phyloP scores from a whole-genome alignment of 2,113 vertebrate genomes.

The Pogona vitticeps region DNA sequence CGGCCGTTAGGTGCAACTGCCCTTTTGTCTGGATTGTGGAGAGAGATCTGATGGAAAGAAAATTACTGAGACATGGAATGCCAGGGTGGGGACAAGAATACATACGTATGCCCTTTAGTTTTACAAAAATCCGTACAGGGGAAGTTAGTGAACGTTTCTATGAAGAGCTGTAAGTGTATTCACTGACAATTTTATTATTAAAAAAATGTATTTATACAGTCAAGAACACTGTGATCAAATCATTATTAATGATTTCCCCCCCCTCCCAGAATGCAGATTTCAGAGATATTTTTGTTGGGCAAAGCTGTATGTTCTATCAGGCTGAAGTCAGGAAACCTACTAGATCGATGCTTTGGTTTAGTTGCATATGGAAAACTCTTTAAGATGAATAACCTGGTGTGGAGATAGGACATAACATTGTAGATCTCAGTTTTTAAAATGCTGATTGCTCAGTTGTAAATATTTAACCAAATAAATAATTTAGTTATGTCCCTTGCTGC shows the following conservation, averaged over 20 bases:
- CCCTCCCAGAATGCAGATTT: slow-evolving; percentile 73
- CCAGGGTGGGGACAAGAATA: slow-evolving; percentile 52
- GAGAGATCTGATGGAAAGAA: slow-evolving; percentile 72
- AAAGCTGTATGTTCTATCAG: slow-evolving; percentile 73
- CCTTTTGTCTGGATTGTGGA: slow-evolving; percentile 73
- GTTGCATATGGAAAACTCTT: neutral
- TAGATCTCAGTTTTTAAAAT: slow-evolving; percentile 36
- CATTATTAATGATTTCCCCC: slow-evolving; percentile 31
- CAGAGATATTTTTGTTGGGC: slow-evolving; percentile 73
- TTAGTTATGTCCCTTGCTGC: slow-evolving; percentile 9
- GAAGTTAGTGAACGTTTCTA: slow-evolving; percentile 78
- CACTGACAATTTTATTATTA: slow-evolving; percentile 83
- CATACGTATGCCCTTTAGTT: slow-evolving; percentile 75
- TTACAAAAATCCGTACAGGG: slow-evolving; percentile 64
- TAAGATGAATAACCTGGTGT: neutral
- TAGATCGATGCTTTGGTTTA: slow-evolving; percentile 51
- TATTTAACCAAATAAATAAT: slow-evolving; percentile 1
- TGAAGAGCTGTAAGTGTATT: slow-evolving; percentile 81
- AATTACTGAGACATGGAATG: slow-evolving; percentile 57
- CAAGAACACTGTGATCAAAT: slow-evolving; percentile 81
- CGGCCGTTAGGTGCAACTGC: slow-evolving; percentile 50
- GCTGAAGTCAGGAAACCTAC: slow-evolving; percentile 67
- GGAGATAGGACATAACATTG: slow-evolving; percentile 32
- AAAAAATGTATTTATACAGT: slow-evolving; percentile 84
- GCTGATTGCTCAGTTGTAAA: slow-evolving; percentile 51